Evolutionary conservation across 2,888 invertebrate species (phyloP), one percentile per base, ranked within the genome.

Genomic region (Hyposoter dolosus): DNA sequence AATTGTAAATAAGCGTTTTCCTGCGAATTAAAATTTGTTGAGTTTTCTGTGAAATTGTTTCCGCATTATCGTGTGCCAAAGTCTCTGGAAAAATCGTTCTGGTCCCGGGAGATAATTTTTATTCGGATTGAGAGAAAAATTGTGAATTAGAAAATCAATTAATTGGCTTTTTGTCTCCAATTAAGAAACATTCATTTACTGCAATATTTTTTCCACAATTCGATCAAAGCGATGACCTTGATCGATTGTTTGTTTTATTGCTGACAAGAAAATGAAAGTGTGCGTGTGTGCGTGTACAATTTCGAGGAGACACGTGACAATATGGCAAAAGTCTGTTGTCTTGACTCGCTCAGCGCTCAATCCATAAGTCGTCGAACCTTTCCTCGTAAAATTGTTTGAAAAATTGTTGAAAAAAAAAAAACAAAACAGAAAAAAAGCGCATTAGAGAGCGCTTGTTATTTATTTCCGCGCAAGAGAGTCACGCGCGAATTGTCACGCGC

Each of bases 271-370:
- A 72, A 69, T 65, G 19, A 68, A 53, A 56, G 45, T n/a, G 45
- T 15, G 60, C 28, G 28, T 45, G 47, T 56, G 77, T 47, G 40
- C 40, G 40, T 74, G 79, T 68, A 63, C 50, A 76, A 53, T 63
- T 77, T 28, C n/a, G 82, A 76, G 69, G 63, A 56, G 65, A 45
- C 63, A 68, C 45, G 81, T 60, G 68, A 74, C 68, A 69, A 86
- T 63, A 53, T 69, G 60, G 71, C 75, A 71, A 72, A 60, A 23
- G 69, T 23, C 32, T 28, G 60, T 63, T 45, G 65, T 65, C 63
- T 28, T 65, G n/a, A 68, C 50, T 82, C 68, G 68, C 68, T 32
- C 23, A 32, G 23, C 82, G 68, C 82, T 82, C 85, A 82, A 85
- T 72, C n/a, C 45, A 53, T 15, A 75, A 15, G 66, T 81, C 69